These are phyloP conservation scores for Lycocerus yunnanus DNA, from an alignment of 2,888 invertebrate species.

Conservation along the genomic window DNA sequence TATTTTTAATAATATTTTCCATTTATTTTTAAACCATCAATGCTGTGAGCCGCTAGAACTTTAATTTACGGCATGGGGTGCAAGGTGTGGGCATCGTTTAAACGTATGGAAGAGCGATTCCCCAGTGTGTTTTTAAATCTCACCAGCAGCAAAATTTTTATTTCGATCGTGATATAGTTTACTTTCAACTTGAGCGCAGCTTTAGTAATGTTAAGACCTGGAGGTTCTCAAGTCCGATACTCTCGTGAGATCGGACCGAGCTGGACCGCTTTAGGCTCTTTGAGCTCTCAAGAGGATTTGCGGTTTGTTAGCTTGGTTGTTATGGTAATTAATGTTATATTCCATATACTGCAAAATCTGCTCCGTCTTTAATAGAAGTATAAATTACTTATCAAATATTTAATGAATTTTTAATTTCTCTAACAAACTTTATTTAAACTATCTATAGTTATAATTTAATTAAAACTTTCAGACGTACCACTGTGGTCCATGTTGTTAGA, in stretches of 20 bases:
- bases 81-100: neutral
- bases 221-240: conserved; percentile 35
- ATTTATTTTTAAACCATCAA: neutral
- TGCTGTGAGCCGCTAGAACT: neutral
- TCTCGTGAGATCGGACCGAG: conserved; percentile 39
- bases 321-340: conserved; percentile 47
- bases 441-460: neutral
- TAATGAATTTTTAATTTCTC: neutral
- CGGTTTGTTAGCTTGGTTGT: conserved; percentile 40
- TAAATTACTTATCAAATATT: conserved; percentile 5
- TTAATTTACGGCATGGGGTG: neutral
- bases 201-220: conserved; percentile 26
- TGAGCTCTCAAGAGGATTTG: conserved; percentile 37
- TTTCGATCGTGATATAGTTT: conserved; percentile 6
- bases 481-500: neutral
- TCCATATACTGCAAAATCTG: conserved; percentile 35
- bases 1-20: neutral
- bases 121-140: neutral
- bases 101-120: neutral
- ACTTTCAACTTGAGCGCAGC: conserved; percentile 20
- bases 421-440: neutral
- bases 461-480: neutral
- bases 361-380: conserved; percentile 28
- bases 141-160: conserved; percentile 1
- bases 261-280: conserved; percentile 32